A percentile compares a stretch with the other conserved stretches of the same genome.
These are phyloP conservation scores for Glossophaga mutica DNA, from an alignment of 2,797 vertebrate genomes.

Conservation along the genomic window DNA sequence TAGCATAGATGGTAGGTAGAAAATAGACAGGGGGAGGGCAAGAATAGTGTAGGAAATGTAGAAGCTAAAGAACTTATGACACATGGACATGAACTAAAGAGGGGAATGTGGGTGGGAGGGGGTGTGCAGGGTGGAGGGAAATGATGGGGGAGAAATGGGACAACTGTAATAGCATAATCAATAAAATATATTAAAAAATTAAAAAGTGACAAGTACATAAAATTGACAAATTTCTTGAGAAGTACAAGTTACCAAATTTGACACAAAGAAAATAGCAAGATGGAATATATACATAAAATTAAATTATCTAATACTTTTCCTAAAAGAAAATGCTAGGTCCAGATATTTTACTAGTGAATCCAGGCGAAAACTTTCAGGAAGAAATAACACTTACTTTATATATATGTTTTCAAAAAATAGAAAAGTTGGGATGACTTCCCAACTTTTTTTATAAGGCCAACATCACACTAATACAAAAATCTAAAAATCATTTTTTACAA, in stretches of 20 bases:
- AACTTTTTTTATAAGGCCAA: not conserved
- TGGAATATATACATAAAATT: not conserved
- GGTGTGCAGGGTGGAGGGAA: too few relatives aligned
- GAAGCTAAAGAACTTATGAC: too few relatives aligned
- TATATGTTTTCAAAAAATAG: constrained; percentile 29
- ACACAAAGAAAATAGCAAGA: not conserved
- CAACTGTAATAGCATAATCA: too few relatives aligned
- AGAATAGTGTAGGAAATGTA: too few relatives aligned
- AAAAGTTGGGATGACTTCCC: not conserved
- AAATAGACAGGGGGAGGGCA: too few relatives aligned
- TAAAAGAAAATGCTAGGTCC: not conserved
- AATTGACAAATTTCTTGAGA: not conserved
- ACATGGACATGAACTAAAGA: too few relatives aligned
- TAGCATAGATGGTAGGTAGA: too few relatives aligned
- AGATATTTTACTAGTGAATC: not conserved
- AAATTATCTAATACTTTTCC: not conserved
- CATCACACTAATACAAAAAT: not conserved
- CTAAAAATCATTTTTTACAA: not conserved
- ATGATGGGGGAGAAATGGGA: too few relatives aligned
- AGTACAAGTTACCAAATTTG: not conserved
- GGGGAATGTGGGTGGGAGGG: too few relatives aligned
- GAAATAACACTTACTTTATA: not conserved
- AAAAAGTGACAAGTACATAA: not conserved
- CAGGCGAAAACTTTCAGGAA: not conserved
- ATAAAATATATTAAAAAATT: too few relatives aligned